Base-by-base conservation (phyloP, 2,888 invertebrate species). In the Torymus texanus region DNA sequence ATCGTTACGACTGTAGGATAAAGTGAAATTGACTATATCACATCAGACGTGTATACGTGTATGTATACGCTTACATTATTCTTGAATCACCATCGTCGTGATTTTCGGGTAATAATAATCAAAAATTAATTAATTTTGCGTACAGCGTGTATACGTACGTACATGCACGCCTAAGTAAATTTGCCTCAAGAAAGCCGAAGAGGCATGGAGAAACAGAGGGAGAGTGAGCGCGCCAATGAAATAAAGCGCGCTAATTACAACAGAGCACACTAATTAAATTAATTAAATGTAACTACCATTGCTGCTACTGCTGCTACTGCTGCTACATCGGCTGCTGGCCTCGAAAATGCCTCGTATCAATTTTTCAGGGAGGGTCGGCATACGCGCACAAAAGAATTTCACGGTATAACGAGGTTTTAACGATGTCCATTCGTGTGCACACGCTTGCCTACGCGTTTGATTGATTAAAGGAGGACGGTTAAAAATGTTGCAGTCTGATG, bases 181-280 rank as follows among this genome's bases (percentile, higher is more conserved):
- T 13, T 59, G 50, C 18, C 14, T 59, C 13, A 70, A 70, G 50
- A 70, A 70, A 59, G 29, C 29, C 29, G 29, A 29, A 5, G 29
- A 29, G 29, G 29, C 5, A 5, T 2, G 24, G 24, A 24, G 24
- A 24, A 3, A 24, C 24, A 24, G 14, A 67, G 10, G 16, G 12
- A 29, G 41, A 41, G 41, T 41, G 41, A 41, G 41, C 58, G 41
- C 58, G 41, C 58, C 59, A 21, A 50, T 70, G 50, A 58, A 18
- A 50, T 18, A 59, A 59, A 70, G 70, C 50, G 58, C 50, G 21
- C 41, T 70, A 50, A 59, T 70, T 70, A 59, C 21, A 59, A 58
- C 58, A 13, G 14, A 18, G 70, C 12, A 70, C 14, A 59, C 68
- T 70, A 59, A 70, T 59, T 50, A 70, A 58, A 70, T 59, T 70